Conservation (phyloP, 2,888 invertebrate genomes). For the Laspeyria flexula region DNA sequence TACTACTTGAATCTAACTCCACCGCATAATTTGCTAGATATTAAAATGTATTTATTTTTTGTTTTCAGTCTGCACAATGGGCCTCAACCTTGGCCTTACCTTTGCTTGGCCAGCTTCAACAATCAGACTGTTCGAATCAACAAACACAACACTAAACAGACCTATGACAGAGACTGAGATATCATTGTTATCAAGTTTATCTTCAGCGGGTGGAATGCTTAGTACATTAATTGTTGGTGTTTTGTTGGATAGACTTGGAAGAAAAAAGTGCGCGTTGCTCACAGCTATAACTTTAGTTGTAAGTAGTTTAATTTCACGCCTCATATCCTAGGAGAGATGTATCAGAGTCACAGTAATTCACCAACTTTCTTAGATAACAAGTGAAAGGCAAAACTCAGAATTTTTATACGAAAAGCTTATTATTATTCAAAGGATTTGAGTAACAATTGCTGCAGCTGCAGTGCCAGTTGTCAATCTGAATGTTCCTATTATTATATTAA, state of each 20-base stretch:
- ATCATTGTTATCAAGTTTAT: constrained; percentile 61
- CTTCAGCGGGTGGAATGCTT: constrained; percentile 60
- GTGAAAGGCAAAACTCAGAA: too few relatives aligned
- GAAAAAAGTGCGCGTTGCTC: constrained; percentile 53
- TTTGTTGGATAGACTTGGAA: constrained; percentile 57
- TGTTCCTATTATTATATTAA: too few relatives aligned
- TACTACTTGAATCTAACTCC: too few relatives aligned
- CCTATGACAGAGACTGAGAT: constrained; percentile 63
- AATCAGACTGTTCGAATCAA: constrained; percentile 55
- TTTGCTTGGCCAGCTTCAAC: constrained; percentile 71
- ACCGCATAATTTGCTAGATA: too few relatives aligned
- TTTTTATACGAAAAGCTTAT: too few relatives aligned
- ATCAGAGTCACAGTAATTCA: too few relatives aligned
- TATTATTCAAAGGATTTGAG: too few relatives aligned
- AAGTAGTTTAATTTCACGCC: constrained; percentile 31
- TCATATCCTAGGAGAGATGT: too few relatives aligned
- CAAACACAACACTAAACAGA: constrained; percentile 50
- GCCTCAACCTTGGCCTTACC: constrained; percentile 54
- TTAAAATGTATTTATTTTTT: neutral
- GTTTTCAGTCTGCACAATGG: constrained; percentile 6
- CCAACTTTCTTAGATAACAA: too few relatives aligned
- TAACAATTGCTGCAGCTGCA: too few relatives aligned
- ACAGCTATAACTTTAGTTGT: constrained; percentile 53
- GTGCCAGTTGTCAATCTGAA: too few relatives aligned
- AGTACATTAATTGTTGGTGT: constrained; percentile 54